Evolutionary conservation across 2,888 invertebrate species (phyloP), one percentile per base, ranked within the genome.

Genomic region (Blastobasis adustella): DNA sequence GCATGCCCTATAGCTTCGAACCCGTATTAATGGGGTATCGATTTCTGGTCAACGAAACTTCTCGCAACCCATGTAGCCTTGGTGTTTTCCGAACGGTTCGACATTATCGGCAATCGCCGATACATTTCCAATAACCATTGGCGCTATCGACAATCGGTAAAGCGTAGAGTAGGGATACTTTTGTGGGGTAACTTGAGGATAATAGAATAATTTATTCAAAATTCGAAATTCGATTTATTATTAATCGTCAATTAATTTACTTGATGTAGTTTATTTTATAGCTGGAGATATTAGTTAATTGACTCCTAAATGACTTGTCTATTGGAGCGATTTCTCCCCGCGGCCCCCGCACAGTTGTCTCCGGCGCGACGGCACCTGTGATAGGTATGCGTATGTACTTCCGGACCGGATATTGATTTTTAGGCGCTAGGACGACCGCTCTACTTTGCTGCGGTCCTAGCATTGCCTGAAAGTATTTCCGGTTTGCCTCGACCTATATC

Each of bases 41-140:
- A 89, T 89, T 87, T 83, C 85, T 84, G 81, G 79, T 87, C 82
- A 84, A 58, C 53, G 54, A 56, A 72, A 65, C 84, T 82, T 72
- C 83, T 79, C 61, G 49, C 47, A 54, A 62, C 61, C 73, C 65
- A 82, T 89, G 89, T 53, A 67, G 75, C 71, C 89, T 84, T 89
- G 71, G 89, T 87, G 75, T 71, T 88, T 89, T 88, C 87, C 87
- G 86, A 89, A 89, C 84, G 76, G 78, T 79, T 85, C 86, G 83
- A 86, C 84, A 88, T 85, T 89, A 89, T 89, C 87, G 87, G 76
- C 74, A 77, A 89, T 89, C 82, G 73, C 84, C 86, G 77, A 89
- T 89, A 87, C 75, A 65, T 76, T 80, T 76, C 79, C 80, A 81
- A 87, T 88, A 77, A 50, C 53, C 50, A 51, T 49, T 37, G 52